Base-by-base conservation (phyloP, 1,140 invertebrate genomes). In the Phthorimaea operculella region DNA sequence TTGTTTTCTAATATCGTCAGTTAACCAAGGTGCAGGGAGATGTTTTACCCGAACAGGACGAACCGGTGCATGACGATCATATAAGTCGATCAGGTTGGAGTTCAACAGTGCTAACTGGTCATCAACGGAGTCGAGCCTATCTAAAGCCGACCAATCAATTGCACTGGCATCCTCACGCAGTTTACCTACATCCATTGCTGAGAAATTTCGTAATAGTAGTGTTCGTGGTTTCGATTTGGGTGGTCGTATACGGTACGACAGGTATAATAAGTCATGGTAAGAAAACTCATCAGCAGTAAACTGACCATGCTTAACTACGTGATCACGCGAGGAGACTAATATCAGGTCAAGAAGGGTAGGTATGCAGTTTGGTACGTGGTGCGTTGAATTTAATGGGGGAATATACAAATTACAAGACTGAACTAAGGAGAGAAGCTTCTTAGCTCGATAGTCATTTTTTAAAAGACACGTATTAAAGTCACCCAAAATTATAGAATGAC, bases 391-490 rank as follows among this genome's bases (percentile, higher is more conserved):
- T 14, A 52, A 53, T 3, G 60, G 53, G 10, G 63, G 36, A 45
- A 64, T 52, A 9, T 28, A 44, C 0, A 70, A 14, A 52, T 62
- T 54, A 0, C 54, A 15, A 36, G 61, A 59, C 0, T 52, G 36
- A 0, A 61, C 21, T 28, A 61, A 16, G 4, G 51, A 18, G 5
- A n/a, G 17, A 14, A 62, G 52, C 16, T 51, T 56, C 4, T 9
- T 12, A 18, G 55, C 56, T 7, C 55, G 51, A 10, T 14, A 33
- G 2, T 52, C 45, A 33, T 44, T 51, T 51, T 33, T 57, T 1
- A 49, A 17, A 14, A 60, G 11, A 56, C 56, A 14, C 2, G 62
- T 64, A 16, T 66, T 63, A 12, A 66, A 59, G 33, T 66, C 62
- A 17, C 59, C 58, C 51, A 65, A 54, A 7, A 63, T 58, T 15